Base-by-base conservation (phyloP, 2,888 invertebrate species). In the Cataglyphis cursor region DNA sequence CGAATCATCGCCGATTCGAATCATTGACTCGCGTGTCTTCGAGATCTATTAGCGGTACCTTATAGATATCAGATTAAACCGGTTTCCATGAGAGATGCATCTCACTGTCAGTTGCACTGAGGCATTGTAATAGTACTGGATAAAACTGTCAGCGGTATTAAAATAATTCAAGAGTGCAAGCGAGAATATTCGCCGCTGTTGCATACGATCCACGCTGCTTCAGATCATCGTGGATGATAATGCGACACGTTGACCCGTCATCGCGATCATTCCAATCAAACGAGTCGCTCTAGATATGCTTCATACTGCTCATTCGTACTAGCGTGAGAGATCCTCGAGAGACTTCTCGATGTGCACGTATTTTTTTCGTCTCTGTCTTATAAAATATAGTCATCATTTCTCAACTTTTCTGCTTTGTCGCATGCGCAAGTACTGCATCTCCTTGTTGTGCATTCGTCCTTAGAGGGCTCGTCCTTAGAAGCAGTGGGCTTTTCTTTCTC, bases 51-150 rank as follows among this genome's bases (percentile, higher is more conserved):
- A 88, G 81, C 75, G 78, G 83, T 61, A 80, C 75, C 61, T 65
- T 76, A 35, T 35, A 74, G 83, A 85, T 85, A 70, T 86, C 81
- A 80, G 90, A 91, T 91, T 87, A 88, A 90, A 90, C 86, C 88
- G 91, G 88, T 90, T 89, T 65, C 51, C 51, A 12, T n/a, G 59
- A 12, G 61, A 81, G 85, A 83, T 82, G 76, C 82, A 51, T 90
- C 83, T 59, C 64, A 35, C 28, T 24, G 61, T n/a, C 61, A 74
- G 72, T 76, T 64, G 74, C 70, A 75, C 41, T 81, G 82, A 70
- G 59, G 73, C 83, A 73, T 83, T 59, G 87, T 87, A 84, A 85
- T 41, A 8, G 15, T 83, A 24, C 61, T 72, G 21, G 62, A 64
- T 48, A 51, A 62, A 87, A 82, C 85, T 88, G 84, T 89, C 90